Evolutionary conservation across 2,113 vertebrate species (phyloP).

Genomic region (Saguinus midas): DNA sequence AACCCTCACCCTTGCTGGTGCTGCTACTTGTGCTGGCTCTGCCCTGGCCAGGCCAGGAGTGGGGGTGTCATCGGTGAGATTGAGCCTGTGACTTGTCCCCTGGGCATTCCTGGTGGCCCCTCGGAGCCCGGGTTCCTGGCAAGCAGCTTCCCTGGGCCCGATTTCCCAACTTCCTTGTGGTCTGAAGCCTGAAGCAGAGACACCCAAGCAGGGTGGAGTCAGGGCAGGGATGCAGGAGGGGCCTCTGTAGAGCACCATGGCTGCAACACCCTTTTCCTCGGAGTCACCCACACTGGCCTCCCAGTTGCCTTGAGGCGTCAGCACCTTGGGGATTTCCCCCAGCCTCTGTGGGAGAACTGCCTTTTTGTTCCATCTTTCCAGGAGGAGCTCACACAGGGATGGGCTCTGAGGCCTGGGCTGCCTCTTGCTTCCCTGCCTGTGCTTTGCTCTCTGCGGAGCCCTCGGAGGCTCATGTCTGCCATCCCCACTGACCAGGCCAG

Average conservation of each 20-base stretch:
- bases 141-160: not conserved
- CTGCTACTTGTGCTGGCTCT: not conserved
- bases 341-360: not conserved
- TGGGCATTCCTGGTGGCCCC: not conserved
- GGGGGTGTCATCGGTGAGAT: not conserved
- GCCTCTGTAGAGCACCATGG: fast-evolving
- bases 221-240: fast-evolving
- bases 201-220: not conserved
- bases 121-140: not conserved
- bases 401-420: not conserved
- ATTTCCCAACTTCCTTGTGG: not conserved
- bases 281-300: not conserved
- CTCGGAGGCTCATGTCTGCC: not conserved
- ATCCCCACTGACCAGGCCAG: not conserved
- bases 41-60: not conserved
- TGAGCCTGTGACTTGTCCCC: not conserved
- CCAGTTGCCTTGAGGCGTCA: fast-evolving
- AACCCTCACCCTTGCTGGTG: not conserved
- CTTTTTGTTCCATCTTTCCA: not conserved
- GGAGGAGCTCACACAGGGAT: not conserved
- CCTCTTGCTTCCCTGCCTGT: not conserved
- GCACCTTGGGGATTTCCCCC: not conserved
- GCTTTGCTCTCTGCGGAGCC: not conserved
- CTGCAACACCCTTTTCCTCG: not conserved
- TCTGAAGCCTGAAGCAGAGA: not conserved